Evolutionary conservation across 2,888 invertebrate genomes (phyloP), one percentile per base, ranked within the genome.

Genomic region (Conus canariensis): DNA sequence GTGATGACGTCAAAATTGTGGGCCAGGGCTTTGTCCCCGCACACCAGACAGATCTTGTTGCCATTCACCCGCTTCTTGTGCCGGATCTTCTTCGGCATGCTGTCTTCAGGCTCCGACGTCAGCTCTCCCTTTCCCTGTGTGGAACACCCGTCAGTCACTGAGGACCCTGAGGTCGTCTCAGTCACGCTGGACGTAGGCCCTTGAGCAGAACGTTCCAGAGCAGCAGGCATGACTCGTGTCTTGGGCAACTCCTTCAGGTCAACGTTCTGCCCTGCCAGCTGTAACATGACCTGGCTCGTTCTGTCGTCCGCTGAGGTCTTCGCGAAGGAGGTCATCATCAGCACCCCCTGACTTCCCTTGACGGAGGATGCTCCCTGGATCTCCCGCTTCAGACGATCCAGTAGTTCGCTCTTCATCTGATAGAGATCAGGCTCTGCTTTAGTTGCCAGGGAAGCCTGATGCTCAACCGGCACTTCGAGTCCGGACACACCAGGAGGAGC

Each of bases 1-100:
- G 89, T 89, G 89, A 89, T 89, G 83, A 89, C 89, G 12, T 83
- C 89, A 70, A 89, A 89, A 45, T 89, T 89, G 85, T 89, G 89
- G 22, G 89, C 89, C 25, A 89, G 74, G 14, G 89, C 89, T 45
- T 89, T 89, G 85, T 89, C 89, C 6, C 89, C 89, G 25, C 89
- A 89, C 83, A 89, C 89, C 25, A 89, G 89, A 56, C 89, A 89
- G 56, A 85, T 67, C 67, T 89, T 89, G 22, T 85, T 85, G 25
- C 89, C 89, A 16, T 85, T 89, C 85, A 89, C 89, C 12, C 89
- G 89, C 59, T 89, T 89, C 58, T 89, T 89, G 89, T 89, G 89
- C 9, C 89, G 82, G n/a, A 89, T n/a, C 85, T 89, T 89, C 70
- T 70, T 89, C 12, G 85, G 89, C 58, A 60, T 67, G 9, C 70